Evolutionary conservation across 2,113 vertebrate genomes (phyloP).

Genomic region (Butorides virescens): DNA sequence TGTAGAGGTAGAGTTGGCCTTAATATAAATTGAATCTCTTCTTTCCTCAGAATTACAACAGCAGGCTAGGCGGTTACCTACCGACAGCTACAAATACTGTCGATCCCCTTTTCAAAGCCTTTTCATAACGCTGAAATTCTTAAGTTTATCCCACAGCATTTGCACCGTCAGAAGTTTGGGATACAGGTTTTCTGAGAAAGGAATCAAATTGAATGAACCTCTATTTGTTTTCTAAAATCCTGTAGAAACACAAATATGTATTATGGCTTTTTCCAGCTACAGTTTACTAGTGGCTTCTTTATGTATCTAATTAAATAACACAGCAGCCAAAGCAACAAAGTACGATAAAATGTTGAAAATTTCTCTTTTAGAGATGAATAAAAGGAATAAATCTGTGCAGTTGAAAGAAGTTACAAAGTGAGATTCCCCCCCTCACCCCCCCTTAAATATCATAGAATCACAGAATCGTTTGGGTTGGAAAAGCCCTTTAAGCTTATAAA

Average conservation of each 20-base stretch:
- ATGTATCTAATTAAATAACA: not conserved
- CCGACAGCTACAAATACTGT: not conserved
- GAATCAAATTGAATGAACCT: not conserved
- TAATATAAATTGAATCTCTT: not conserved
- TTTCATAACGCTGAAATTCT: not conserved
- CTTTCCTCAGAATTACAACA: not conserved
- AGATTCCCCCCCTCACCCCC: too few species aligned
- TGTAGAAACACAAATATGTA: not conserved
- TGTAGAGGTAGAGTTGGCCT: not conserved
- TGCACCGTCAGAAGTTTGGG: not conserved
- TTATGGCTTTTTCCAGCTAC: too few species aligned
- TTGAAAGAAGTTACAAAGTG: not conserved
- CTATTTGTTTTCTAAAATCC: not conserved
- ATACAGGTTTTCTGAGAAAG: not conserved
- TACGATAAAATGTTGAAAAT: not conserved
- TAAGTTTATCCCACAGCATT: not conserved
- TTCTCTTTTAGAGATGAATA: not conserved
- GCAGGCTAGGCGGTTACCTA: not conserved
- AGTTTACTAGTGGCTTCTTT: not conserved
- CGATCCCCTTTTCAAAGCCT: not conserved
- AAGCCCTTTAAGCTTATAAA: too few species aligned
- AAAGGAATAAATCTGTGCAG: not conserved
- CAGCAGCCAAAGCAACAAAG: not conserved
- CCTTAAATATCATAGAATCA: too few species aligned
- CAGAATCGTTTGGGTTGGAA: too few species aligned